Evolutionary conservation across 2,888 invertebrate species (phyloP), one percentile per base, ranked within the genome.

Genomic region (Ashinkailepas kermadecensis): DNA sequence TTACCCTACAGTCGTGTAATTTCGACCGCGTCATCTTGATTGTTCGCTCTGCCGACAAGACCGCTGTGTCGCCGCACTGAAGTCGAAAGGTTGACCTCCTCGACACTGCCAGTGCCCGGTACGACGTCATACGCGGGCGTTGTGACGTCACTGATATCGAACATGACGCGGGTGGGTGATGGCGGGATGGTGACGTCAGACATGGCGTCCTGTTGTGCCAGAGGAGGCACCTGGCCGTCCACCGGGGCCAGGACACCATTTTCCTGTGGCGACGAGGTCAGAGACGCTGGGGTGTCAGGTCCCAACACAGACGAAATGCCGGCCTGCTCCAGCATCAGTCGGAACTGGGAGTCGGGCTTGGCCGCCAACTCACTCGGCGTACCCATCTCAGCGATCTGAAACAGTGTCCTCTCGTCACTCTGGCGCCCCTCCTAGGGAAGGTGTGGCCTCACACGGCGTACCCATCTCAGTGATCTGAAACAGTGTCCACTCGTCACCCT

Each of bases 371-470:
- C 23, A 13, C 18, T 78, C 2, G 84, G 84, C 10, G 83, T 80
- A 79, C 82, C 84, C 70, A 84, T 82, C 80, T 84, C 84, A 12
- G 58, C 80, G 21, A 84, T 81, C 84, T 84, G 83, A 57, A 59
- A 82, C 23, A 39, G 39, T 39, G 39, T 3, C 39, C 39, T 39
- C 39, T 39, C 39, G 39, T 39, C 4, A 39, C 39, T 4, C 39
- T 39, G 39, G 39, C 39, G 39, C 39, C 39, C 39, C 39, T 56
- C 54, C 18, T 3, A 79, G 57, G 80, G 21, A 13, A 59, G 39
- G 23, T 11, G 62, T 21, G 8, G 18, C 62, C 18, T 62, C 18
- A 65, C 12, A 4, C 65, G 23, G 65, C n/a, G 9, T n/a, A 7
- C 65, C 23, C 8, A 18, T 64, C 18, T 64, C 18, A 13, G 13